These are phyloP conservation scores for Tamandua tetradactyla DNA, from an alignment of 2,797 vertebrate genomes.

Conservation along the genomic window DNA sequence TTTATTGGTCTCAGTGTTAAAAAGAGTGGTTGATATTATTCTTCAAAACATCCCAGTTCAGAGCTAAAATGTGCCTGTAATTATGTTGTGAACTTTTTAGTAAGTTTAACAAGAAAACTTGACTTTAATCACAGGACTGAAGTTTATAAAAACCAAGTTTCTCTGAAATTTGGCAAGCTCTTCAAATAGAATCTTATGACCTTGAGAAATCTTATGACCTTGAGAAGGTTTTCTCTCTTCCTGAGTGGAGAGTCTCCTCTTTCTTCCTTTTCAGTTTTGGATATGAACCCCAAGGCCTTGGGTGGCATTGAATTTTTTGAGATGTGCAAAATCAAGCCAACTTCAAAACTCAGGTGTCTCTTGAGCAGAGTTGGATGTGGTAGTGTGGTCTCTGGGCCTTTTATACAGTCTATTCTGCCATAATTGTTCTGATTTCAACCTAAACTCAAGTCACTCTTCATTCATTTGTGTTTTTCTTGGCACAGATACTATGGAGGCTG, in stretches of 20 bases:
- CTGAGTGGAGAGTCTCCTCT: neutral
- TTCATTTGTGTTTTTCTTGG: neutral
- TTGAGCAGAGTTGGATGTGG: neutral
- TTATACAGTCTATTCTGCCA: neutral
- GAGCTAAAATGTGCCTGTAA: neutral
- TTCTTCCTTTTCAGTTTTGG: conserved; percentile 25
- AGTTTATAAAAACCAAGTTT: conserved; percentile 17
- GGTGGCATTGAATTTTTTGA: neutral
- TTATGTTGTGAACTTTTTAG: conserved; percentile 9
- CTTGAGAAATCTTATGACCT: neutral
- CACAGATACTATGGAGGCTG: neutral
- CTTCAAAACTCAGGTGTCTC: neutral
- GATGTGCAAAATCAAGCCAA: neutral
- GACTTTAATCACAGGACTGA: conserved; percentile 34
- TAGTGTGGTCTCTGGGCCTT: neutral
- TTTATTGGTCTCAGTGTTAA: neutral
- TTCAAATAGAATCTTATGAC: conserved; percentile 22
- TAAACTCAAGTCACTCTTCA: neutral
- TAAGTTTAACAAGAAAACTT: neutral
- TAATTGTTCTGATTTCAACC: neutral
- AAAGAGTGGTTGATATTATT: neutral
- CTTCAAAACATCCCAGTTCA: neutral
- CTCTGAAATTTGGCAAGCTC: conserved; percentile 27
- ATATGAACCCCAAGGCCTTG: neutral
- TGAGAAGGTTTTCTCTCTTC: neutral